Evolutionary conservation across 2,888 invertebrate species (phyloP).

Genomic region (Scotopteryx bipunctaria): DNA sequence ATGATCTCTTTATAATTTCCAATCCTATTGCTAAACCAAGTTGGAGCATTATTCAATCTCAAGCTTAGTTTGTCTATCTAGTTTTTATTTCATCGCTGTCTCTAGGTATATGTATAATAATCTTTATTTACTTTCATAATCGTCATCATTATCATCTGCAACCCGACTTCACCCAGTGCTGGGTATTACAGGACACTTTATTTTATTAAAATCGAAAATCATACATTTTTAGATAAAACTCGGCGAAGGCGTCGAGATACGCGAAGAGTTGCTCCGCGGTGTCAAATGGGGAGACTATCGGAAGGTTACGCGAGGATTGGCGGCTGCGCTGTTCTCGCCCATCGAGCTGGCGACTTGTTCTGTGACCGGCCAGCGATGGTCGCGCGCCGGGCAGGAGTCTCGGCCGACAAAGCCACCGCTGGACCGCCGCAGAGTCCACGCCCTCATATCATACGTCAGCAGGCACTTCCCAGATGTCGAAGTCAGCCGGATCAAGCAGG

Average conservation of each 20-base stretch:
- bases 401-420: conserved; percentile 90
- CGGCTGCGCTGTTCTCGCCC: conserved; percentile 89
- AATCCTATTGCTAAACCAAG: no score
- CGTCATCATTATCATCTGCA: no score
- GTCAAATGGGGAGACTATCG: conserved; percentile 90
- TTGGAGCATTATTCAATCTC: no score
- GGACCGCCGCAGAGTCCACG: conserved; percentile 88
- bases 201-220: no score
- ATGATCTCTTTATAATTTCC: no score
- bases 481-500: conserved; percentile 90
- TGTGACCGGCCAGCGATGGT: conserved; percentile 90
- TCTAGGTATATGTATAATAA: no score
- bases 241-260: conserved; percentile 88
- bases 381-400: conserved; percentile 87
- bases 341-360: conserved; percentile 89
- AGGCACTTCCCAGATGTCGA: conserved; percentile 89
- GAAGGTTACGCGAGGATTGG: conserved; percentile 88
- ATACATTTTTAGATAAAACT: conserved; percentile 86
- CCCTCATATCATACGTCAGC: conserved; percentile 89
- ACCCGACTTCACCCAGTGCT: no score
- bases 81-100: no score
- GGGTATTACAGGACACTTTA: no score
- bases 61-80: no score
- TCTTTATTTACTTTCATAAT: no score
- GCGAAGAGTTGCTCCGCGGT: conserved; percentile 87